Percentiles rank a stretch among this genome's conserved stretches.
These are phyloP conservation scores for Parasteatoda lunata DNA, from an alignment of 2,888 invertebrate species.

Conservation along the genomic window DNA sequence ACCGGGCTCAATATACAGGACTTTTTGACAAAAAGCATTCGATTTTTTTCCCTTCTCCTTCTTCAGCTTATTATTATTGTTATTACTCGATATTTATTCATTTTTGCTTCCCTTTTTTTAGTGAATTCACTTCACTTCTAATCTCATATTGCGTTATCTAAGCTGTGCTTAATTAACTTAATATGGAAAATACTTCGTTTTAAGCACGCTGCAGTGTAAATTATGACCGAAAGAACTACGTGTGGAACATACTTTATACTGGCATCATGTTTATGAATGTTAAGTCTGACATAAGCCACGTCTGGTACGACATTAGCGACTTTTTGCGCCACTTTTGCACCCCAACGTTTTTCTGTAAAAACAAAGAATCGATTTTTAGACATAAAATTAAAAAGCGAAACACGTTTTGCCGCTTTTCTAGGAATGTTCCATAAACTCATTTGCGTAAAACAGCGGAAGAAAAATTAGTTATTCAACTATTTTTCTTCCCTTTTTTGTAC, in stretches of 20 bases:
- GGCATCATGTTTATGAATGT: slow-evolving; percentile 32
- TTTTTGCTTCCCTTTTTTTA: slow-evolving; percentile 34
- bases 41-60: slow-evolving; percentile 35
- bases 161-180: slow-evolving; percentile 60
- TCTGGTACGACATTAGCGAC: slow-evolving; percentile 44
- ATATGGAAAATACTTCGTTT: slow-evolving; percentile 61
- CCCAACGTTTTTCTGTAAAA: slow-evolving; percentile 26
- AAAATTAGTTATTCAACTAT: slow-evolving; percentile 57
- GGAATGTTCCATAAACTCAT: slow-evolving; percentile 46
- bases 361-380: slow-evolving; percentile 51
- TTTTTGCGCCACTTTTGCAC: slow-evolving; percentile 20
- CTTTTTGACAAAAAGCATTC: slow-evolving; percentile 67
- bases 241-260: slow-evolving; percentile 41
- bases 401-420: slow-evolving; percentile 36
- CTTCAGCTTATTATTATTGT: slow-evolving; percentile 44
- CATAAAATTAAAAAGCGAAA: slow-evolving; percentile 53
- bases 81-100: slow-evolving; percentile 58
- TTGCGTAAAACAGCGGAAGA: slow-evolving; percentile 49
- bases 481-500: slow-evolving; percentile 31
- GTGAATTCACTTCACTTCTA: slow-evolving; percentile 30
- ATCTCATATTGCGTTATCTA: slow-evolving; percentile 63
- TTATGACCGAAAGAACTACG: slow-evolving; percentile 32
- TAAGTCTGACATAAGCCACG: slow-evolving; percentile 44
- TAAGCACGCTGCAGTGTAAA: slow-evolving; percentile 41
- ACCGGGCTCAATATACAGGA: slow-evolving; percentile 51